Base-by-base conservation (phyloP, 2,888 invertebrate genomes). In the Cantharis rustica region DNA sequence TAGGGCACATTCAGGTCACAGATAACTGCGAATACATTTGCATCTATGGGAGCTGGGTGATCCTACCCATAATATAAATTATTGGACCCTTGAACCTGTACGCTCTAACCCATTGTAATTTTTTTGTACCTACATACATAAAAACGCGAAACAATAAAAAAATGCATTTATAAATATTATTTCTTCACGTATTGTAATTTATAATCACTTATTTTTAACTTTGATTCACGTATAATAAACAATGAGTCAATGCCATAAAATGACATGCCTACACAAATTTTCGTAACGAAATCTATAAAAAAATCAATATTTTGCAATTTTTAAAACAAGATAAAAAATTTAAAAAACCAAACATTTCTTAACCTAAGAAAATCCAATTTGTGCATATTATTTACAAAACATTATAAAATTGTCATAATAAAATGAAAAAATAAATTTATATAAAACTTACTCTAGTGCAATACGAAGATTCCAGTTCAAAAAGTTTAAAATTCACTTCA, bases 381-480 rank as follows among this genome's bases (percentile, higher is more conserved):
- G 71, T 64, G 13, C 17, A 71, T 11, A 27, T n/a, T 20, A 26
- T 71, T 15, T 27, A n/a, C 16, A 47, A 71, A 64, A 64, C 13
- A 16, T 16, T 13, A 69, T 11, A 16, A 47, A 16, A 31, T 26
- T 27, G 13, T 27, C n/a, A 5, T 15, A 69, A 2, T 16, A 15
- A 7, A 16, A 13, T 15, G 2, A 2, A 15, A 3, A n/a, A 27
- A 16, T 27, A 64, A 62, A 72, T 66, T 72, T 66, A 66, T 27
- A 1, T n/a, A 3, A 10, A 75, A 31, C 71, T 63, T 66, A 76
- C 76, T 68, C 73, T 73, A 16, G 64, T 31, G 31, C 73, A 76
- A 31, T 73, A 76, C 16, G 71, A 16, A 71, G 76, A 62, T 47
- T 76, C 76, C 76, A 76, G 73, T 61, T 23, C 71, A 62, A 63